Evolutionary conservation across 1,140 invertebrate species (phyloP).

Genomic region (Delia radicum): DNA sequence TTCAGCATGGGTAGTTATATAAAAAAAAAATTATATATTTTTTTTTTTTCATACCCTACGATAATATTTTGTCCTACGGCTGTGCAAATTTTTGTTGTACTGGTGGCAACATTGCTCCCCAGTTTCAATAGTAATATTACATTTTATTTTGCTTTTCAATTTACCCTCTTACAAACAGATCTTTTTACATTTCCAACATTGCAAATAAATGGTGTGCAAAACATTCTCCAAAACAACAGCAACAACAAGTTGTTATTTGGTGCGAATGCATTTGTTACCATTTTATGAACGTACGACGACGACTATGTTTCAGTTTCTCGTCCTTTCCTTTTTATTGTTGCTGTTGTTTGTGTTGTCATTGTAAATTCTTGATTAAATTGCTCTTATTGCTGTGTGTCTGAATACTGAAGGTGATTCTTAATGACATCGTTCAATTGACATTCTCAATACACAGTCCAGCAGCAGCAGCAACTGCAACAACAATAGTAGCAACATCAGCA

Average conservation of each 20-base stretch:
- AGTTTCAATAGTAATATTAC: too few relatives aligned
- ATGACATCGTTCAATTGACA: constrained; percentile 29
- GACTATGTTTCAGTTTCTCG: constrained; percentile 8
- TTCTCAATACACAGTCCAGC: not conserved
- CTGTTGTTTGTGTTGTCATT: constrained; percentile 8
- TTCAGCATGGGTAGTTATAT: too few relatives aligned
- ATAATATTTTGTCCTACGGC: too few relatives aligned
- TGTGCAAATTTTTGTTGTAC: too few relatives aligned
- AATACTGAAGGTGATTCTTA: constrained; percentile 29
- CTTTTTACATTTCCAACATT: not conserved
- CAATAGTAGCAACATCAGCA: not conserved
- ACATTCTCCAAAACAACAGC: constrained; percentile 26
- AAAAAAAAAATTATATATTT: too few relatives aligned
- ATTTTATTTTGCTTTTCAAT: too few relatives aligned
- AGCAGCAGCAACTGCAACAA: not conserved
- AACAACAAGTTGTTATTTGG: constrained; percentile 39
- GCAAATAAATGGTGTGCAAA: constrained; percentile 15
- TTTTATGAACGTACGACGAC: constrained; percentile 31
- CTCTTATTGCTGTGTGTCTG: not conserved
- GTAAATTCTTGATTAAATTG: constrained; percentile 24
- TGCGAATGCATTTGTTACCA: constrained; percentile 48
- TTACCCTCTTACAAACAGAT: not conserved
- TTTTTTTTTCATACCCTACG: too few relatives aligned
- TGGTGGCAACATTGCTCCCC: too few relatives aligned
- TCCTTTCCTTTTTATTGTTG: constrained; percentile 10